Conservation (phyloP, 2,888 invertebrate genomes). For the Phasia obesa region DNA sequence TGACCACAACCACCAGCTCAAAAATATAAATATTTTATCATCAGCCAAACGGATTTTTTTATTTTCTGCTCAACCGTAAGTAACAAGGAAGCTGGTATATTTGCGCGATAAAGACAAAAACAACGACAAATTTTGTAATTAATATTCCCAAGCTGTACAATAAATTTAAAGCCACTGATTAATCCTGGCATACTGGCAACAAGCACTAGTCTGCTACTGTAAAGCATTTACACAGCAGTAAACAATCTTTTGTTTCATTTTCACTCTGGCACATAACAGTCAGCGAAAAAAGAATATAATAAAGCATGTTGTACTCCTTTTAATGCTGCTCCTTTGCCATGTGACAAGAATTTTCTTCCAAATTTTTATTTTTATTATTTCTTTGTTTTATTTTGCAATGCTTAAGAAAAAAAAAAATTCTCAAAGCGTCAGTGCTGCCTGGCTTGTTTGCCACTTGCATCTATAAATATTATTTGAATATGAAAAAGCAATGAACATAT, state of each 20-base stretch:
- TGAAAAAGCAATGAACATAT: no score
- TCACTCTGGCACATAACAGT: neutral
- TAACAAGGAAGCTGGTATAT: slow-evolving; percentile 40
- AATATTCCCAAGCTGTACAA: slow-evolving; percentile 75
- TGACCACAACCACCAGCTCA: slow-evolving; percentile 25
- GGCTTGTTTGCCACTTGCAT: no score
- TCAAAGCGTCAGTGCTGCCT: no score
- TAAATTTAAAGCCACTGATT: slow-evolving; percentile 76
- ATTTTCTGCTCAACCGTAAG: slow-evolving; percentile 38
- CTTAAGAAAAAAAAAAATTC: no score
- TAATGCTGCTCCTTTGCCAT: neutral
- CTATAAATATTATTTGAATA: no score
- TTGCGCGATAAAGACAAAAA: slow-evolving; percentile 21
- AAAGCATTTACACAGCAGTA: neutral
- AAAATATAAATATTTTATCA: slow-evolving; percentile 47
- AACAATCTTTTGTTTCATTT: neutral
- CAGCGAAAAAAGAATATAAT: neutral
- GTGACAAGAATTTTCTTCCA: neutral
- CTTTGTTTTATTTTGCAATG: neutral
- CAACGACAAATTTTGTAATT: slow-evolving; percentile 71
- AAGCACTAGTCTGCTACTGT: slow-evolving; percentile 10
- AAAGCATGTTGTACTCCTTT: neutral
- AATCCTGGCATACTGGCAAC: slow-evolving; percentile 70
- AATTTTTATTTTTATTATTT: neutral
- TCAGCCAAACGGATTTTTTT: slow-evolving; percentile 13